Evolutionary conservation across 2,797 vertebrate species (phyloP), one percentile per base, ranked within the genome.

Genomic region (Tenualosa thibaudeaui): DNA sequence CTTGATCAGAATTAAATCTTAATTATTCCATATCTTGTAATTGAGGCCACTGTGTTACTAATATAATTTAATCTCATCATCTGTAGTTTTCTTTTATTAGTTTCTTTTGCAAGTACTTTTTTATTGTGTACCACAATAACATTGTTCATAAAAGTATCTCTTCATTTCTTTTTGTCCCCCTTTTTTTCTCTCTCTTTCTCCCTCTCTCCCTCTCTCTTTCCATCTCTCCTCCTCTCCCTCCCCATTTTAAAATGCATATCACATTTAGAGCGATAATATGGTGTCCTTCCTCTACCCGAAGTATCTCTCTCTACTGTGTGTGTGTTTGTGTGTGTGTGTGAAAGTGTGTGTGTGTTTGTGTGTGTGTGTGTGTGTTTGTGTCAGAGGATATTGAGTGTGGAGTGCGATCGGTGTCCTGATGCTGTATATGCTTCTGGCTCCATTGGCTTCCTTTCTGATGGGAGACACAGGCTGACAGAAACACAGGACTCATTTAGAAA

Each of bases 401-500:
- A 40, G 31, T 37, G 31, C 40, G 37, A 75, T 75, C 13, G 31
- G 68, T 37, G 68, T 40, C 68, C 31, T 19, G 68, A 6, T 75
- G 68, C 37, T 40, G 68, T 75, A 75, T 6, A 5, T 40, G 68
- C 68, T 75, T 75, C 86, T 46, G 31, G 24, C 31, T 37, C 19
- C 43, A 26, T 19, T 10, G 62, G 46, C 5, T 84, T 54, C 5
- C 68, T 75, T 40, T 75, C 68, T 40, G 68, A 75, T 40, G 68
- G 68, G 10, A 31, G 31, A 75, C 31, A 37, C 15, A 75, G 68
- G 31, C 68, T 75, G 68, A 75, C 68, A 75, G 68, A 75, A 75
- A 75, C 68, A 75, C 31, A 13, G 31, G 37, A 31, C 68, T 75
- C 68, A 75, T 75, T 75, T 75, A 75, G 37, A 43, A 75, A 75